Conservation (phyloP, 2,797 vertebrate genomes). For the Eurystomus glaucurus region DNA sequence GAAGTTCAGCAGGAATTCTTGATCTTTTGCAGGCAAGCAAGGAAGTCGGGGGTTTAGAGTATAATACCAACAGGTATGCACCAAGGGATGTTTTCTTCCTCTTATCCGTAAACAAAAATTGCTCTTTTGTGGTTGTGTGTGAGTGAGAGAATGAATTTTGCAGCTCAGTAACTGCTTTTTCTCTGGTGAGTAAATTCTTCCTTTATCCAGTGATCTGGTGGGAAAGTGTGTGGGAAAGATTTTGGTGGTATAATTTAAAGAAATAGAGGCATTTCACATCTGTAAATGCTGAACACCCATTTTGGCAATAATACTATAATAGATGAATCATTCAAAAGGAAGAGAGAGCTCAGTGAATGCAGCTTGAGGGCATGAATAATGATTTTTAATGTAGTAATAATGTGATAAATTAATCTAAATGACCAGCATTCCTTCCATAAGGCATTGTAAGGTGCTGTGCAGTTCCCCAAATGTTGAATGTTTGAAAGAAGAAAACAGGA, state of each 20-base stretch:
- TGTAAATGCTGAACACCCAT: neutral
- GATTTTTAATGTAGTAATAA: neutral
- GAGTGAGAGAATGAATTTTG: neutral
- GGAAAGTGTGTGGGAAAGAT: neutral
- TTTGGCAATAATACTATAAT: neutral
- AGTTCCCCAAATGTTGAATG: neutral
- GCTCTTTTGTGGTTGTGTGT: neutral
- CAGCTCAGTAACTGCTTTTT: neutral
- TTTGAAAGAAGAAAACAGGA: neutral
- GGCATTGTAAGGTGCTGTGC: neutral
- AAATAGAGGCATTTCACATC: neutral
- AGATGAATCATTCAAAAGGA: slow-evolving; percentile 22
- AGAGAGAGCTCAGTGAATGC: neutral
- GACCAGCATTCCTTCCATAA: neutral
- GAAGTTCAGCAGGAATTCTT: slow-evolving; percentile 93
- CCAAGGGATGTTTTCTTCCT: neutral
- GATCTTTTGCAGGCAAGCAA: slow-evolving; percentile 98
- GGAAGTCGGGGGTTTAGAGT: slow-evolving; percentile 97
- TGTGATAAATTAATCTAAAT: neutral
- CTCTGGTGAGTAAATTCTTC: neutral
- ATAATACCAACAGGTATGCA: slow-evolving; percentile 95
- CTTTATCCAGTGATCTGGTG: neutral
- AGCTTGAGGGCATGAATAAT: neutral
- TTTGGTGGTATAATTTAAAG: neutral
- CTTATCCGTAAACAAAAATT: neutral